Base-by-base conservation (phyloP, 2,113 vertebrate species). In the Martes martes region DNA sequence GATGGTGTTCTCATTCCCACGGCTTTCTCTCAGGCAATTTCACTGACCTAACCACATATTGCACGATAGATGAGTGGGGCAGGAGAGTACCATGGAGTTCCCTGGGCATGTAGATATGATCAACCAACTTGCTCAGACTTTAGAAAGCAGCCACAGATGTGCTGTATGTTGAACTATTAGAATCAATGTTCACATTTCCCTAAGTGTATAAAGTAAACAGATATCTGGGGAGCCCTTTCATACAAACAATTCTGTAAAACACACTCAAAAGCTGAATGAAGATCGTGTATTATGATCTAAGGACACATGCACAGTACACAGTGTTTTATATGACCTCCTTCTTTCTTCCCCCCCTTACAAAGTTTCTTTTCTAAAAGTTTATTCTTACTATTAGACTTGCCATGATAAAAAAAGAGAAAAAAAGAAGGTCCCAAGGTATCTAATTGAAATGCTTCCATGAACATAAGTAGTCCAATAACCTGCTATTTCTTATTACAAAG, bases 291-390 rank as follows among this genome's bases (percentile, higher is more conserved):
- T 89, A 33, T 50, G 11, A 85, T 71, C 2, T 23, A 59, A 91
- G 47, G 16, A 73, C 19, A n/a, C 36, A 6, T 28, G 55, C 31
- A 42, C 50, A 78, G 1, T 74, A 8, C 95, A 50, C 50, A 79
- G 2, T 74, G 8, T 95, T 79, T 97, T 90, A 18, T 57, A 36
- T 11, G 14, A 3, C 26, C 13, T 63, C 11, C 28, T 71, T 47
- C 10, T 97, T 61, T 71, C 47, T 87, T 61, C 16, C 1, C 6
- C 26, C 57, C 21, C 39, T 94, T 88, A 87, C 24, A 61, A 87
- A 89, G 14, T n/a, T 74, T 55, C 87, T 80, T 88, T 80, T 28
- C 94, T 89, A 76, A 82, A 93, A 71, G n/a, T 94, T 39, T 91
- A 47, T 31, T 79, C 31, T 81, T 82, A 65, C 59, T 95, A 90